phyloP scores from a whole-genome alignment of 2,113 vertebrate genomes.

The Tragelaphus imberbis region DNA sequence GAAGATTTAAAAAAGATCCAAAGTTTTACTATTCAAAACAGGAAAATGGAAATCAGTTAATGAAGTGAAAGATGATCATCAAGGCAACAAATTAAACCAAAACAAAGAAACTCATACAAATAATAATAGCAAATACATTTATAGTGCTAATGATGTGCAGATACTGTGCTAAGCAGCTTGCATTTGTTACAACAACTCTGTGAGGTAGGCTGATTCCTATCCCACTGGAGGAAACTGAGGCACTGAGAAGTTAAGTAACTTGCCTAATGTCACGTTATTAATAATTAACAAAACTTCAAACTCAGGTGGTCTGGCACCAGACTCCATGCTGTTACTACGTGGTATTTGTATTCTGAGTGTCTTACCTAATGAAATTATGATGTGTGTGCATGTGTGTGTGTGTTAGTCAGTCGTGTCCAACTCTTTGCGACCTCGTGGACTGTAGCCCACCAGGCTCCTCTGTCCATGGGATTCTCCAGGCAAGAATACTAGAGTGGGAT shows the following conservation, averaged over 20 bases:
- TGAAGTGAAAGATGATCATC: neutral
- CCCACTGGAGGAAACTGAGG: neutral
- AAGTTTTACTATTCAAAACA: neutral
- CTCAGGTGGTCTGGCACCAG: neutral
- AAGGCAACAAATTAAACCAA: constrained; percentile 7
- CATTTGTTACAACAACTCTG: neutral
- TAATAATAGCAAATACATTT: neutral
- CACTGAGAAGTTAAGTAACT: neutral
- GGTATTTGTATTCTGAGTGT: neutral
- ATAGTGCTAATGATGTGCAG: neutral
- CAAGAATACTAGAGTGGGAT: neutral
- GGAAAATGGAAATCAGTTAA: neutral
- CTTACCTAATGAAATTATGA: neutral
- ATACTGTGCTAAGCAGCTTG: neutral
- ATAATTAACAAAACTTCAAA: constrained; percentile 17
- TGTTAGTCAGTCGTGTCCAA: neutral
- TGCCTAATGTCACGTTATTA: neutral
- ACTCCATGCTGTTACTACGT: neutral
- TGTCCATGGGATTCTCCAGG: neutral
- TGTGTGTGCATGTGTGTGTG: neutral
- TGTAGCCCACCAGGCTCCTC: neutral
- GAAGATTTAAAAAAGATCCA: neutral
- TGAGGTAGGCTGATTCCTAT: neutral
- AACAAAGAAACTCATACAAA: neutral
- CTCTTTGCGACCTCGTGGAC: neutral